phyloP scores from a whole-genome alignment of 1,140 invertebrate species.

The Ostrea edulis region DNA sequence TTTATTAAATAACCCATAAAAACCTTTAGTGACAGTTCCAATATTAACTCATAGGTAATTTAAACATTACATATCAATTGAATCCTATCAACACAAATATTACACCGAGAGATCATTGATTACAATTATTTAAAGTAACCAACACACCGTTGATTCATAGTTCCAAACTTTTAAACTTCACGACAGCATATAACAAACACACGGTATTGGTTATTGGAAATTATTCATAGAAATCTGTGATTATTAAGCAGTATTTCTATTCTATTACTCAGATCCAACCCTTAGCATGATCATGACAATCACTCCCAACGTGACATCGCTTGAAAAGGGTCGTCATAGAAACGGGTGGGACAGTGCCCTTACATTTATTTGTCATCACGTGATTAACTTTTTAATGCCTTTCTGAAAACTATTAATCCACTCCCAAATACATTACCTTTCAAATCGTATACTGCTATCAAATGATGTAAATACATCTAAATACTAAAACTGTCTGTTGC shows the following conservation, averaged over 20 bases:
- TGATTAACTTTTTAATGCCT: background rate
- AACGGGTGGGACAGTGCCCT: background rate
- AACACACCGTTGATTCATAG: background rate
- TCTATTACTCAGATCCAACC: conserved; percentile 5
- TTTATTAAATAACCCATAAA: no score
- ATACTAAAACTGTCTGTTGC: no score
- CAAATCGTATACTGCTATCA: background rate
- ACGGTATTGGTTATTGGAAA: conserved; percentile 17
- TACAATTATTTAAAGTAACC: background rate
- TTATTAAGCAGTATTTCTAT: background rate
- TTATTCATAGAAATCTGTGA: conserved; percentile 8
- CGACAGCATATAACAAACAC: background rate
- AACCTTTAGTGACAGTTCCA: no score
- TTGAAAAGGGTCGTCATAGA: background rate
- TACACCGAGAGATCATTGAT: no score
- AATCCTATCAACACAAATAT: no score
- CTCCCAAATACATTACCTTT: background rate
- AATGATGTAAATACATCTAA: no score
- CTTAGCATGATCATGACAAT: background rate
- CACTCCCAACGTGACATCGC: background rate
- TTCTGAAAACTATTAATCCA: background rate
- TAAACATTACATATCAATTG: no score
- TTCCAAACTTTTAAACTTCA: background rate
- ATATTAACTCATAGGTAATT: no score
- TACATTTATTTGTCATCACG: conserved; percentile 18